A percentile compares a stretch with the other conserved stretches of the same genome.
Conservation (phyloP, 2,888 invertebrate genomes). For the Xylocampa areola region DNA sequence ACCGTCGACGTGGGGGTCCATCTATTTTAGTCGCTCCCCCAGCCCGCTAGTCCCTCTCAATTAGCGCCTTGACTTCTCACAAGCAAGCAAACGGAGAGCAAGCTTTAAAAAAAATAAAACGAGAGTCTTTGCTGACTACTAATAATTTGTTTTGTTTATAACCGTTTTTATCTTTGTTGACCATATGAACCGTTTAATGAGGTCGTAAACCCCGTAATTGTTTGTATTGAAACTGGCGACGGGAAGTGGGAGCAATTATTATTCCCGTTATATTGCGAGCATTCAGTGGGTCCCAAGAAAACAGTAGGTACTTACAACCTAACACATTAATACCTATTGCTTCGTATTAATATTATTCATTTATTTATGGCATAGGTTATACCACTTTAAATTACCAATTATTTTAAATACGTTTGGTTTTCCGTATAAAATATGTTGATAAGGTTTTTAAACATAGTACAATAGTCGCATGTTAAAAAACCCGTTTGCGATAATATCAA, state of each 20-base stretch:
- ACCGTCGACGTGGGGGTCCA: conserved; percentile 59
- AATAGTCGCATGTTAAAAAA: conserved; percentile 1
- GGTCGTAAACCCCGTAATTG: conserved; percentile 57
- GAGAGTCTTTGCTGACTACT: conserved; percentile 16
- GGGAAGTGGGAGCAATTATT: conserved; percentile 47
- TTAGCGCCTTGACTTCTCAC: conserved; percentile 54
- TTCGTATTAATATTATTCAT: conserved; percentile 6
- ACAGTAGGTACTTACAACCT: too few species aligned
- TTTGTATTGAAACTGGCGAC: conserved; percentile 47
- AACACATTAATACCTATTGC: not conserved
- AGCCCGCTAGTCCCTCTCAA: conserved; percentile 55
- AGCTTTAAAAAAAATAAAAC: conserved; percentile 31
- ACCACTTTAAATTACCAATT: not conserved
- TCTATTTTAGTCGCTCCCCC: conserved; percentile 64
- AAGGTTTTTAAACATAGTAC: not conserved
- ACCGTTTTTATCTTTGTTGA: conserved; percentile 52
- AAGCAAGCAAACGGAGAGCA: too few species aligned
- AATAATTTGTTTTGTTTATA: conserved; percentile 25
- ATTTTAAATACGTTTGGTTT: conserved; percentile 8
- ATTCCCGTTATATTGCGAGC: conserved; percentile 31
- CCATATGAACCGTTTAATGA: conserved; percentile 49
- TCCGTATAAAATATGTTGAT: conserved; percentile 16
- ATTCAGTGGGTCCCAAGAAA: conserved; percentile 26
- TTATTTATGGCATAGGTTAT: not conserved
- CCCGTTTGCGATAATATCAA: conserved; percentile 17